Evolutionary conservation across 2,888 invertebrate species (phyloP), one percentile per base, ranked within the genome.

Genomic region (Ommatoiulus sabulosus): DNA sequence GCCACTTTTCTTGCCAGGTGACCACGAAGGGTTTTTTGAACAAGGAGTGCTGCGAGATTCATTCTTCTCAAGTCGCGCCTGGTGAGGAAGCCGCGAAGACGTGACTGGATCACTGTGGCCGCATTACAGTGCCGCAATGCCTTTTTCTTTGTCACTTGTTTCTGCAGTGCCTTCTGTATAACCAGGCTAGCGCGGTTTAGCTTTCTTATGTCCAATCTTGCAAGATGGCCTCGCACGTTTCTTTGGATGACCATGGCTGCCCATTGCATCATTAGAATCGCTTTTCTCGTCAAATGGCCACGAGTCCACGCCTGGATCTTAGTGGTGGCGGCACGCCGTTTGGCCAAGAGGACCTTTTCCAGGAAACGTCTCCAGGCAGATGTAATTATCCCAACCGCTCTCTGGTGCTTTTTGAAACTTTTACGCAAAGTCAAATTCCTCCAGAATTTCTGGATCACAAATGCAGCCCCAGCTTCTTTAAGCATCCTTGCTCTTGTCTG

Each of bases 251-350:
- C 85, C 8, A 44, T 15, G 7, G 85, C 85, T 44, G 85, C 85
- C 85, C 85, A 85, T 15, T 85, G 85, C 44, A 44, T n/a, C 4
- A 15, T 20, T n/a, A 85, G 17, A 6, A 85, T 15, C 6, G 85
- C 44, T 15, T 44, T 44, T 20, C 85, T 6, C 7, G 85, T 85
- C n/a, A 85, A 17, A n/a, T 85, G 44, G 0, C 85, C 85, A 10
- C 85, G 44, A 0, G 46, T 85, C 85, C 85, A 85, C 6, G 85
- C 85, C 85, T 85, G 85, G 44, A 85, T 85, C 35, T 44, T 85
- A 0, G 46, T 46, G 20, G 85, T 44, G 7, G 85, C 85, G 17
- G 43, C 35, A 44, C 35, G 84, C 35, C 35, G 84, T n/a, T 84
- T 15, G 17, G 44, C 15, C 84, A 35, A 35, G 8, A 35, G 3